phyloP scores from a whole-genome alignment of 2,797 vertebrate species.

The Galago senegalensis region DNA sequence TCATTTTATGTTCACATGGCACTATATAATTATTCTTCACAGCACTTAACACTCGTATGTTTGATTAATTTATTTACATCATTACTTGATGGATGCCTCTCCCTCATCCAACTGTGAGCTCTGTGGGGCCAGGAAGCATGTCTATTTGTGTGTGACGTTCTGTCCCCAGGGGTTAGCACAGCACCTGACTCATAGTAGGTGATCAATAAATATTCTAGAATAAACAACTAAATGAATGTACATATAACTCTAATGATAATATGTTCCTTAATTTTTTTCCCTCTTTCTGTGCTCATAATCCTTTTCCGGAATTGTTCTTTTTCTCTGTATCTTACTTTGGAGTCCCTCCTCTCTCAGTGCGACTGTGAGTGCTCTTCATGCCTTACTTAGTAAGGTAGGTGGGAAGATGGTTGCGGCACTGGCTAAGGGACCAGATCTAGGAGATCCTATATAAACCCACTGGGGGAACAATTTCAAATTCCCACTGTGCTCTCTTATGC shows the following conservation, averaged over 20 bases:
- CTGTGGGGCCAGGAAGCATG: neutral
- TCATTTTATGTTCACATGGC: neutral
- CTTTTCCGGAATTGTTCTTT: neutral
- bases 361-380: neutral
- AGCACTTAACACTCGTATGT: conserved; percentile 9
- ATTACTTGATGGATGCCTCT: conserved; percentile 30
- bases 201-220: conserved; percentile 44
- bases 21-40: conserved; percentile 51
- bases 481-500: neutral
- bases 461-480: neutral
- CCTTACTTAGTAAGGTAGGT: neutral
- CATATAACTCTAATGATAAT: neutral
- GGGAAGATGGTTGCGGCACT: neutral
- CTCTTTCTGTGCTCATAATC: neutral
- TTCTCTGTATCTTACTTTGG: neutral
- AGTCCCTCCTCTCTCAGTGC: neutral
- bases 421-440: neutral
- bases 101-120: conserved; percentile 27
- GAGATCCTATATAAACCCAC: neutral
- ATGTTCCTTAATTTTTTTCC: neutral
- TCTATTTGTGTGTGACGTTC: neutral
- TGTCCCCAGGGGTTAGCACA: neutral
- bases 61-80: conserved; percentile 62
- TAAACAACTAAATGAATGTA: neutral
- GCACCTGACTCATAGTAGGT: neutral